Evolutionary conservation across 2,888 invertebrate genomes (phyloP), one percentile per base, ranked within the genome.

Genomic region (Masnerella sp.): DNA sequence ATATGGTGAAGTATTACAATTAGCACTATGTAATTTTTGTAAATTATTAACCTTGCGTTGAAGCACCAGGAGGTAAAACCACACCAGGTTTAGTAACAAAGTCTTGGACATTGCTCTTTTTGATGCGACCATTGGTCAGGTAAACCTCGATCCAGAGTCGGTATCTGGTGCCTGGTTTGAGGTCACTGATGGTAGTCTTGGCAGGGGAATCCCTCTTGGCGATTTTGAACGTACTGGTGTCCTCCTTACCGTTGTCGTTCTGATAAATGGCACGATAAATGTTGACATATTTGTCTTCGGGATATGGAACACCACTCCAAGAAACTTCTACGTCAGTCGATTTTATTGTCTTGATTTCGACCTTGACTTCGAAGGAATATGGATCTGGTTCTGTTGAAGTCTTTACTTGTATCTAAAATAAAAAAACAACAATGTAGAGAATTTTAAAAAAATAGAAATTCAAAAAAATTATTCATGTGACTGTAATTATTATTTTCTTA

Each of bases 131-230:
- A 85, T 96, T 96, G 0, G 95, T 95, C 32, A 97, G 88, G 87
- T 96, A 96, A 76, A 96, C 91, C 83, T 96, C 96, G 75, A 97
- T 88, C 96, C 96, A 96, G 15, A 96, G 89, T 40, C 95, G 92
- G 85, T 96, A 96, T 82, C 95, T 92, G 11, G 95, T 93, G 49
- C 94, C 93, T 0, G 96, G 93, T 82, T 93, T 93, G 32, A 94
- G 88, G 73, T 93, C 93, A 81, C 89, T 90, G 25, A 94, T 91
- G 14, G 91, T 86, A 0, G 92, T 92, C 79, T 91, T 91, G 0
- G 92, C 90, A 0, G 91, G 91, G 7, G 92, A 91, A 83, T 93
- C 93, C 62, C 93, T 88, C 80, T 94, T 94, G 7, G 94, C 93
- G 30, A 93, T 91, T 87, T 93, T 94, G 83, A 94, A 94, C 0